phyloP scores from a whole-genome alignment of 2,113 vertebrate species.

The Macroglossus sobrinus region DNA sequence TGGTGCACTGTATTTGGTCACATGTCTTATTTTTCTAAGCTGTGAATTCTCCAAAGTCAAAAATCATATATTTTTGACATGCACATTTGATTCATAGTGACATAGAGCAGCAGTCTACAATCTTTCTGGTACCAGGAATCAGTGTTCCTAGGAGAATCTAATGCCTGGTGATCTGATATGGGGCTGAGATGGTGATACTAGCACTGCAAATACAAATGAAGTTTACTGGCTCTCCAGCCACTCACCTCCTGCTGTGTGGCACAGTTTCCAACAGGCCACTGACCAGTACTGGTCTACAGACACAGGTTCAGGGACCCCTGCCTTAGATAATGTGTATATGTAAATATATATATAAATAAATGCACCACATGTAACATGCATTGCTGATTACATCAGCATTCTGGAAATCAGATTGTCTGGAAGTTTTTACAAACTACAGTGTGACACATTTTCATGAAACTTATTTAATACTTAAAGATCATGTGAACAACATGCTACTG shows the following conservation, averaged over 20 bases:
- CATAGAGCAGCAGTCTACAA: neutral
- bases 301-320: no score
- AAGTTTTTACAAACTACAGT: neutral
- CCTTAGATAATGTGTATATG: no score
- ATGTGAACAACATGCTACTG: neutral
- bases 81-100: neutral
- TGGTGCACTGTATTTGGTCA: neutral
- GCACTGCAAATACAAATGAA: no score
- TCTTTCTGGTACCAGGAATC: no score
- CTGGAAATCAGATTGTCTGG: neutral
- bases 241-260: no score
- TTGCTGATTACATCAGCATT: neutral
- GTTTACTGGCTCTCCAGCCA: no score
- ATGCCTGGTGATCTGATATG: no score
- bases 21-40: neutral
- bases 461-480: neutral
- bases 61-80: neutral
- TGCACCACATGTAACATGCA: neutral
- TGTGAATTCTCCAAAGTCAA: neutral
- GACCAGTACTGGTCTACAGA: no score
- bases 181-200: no score
- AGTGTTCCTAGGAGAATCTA: no score
- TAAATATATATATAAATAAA: neutral
- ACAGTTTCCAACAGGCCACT: no score
- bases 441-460: neutral